Percentiles rank a stretch among this genome's conserved stretches.
These are phyloP conservation scores for Tetraneura akinire DNA, from an alignment of 1,140 invertebrate genomes.

Conservation along the genomic window DNA sequence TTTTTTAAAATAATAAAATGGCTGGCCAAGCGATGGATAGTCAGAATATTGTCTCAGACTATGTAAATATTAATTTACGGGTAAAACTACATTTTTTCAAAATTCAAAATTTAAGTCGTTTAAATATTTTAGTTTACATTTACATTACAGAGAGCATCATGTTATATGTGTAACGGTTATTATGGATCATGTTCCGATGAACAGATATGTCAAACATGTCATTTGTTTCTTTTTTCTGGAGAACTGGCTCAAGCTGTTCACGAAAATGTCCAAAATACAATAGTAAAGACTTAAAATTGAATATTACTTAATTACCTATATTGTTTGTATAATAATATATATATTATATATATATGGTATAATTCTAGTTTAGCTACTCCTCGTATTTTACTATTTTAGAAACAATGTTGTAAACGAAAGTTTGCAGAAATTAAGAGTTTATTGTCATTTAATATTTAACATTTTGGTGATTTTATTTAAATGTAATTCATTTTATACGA, in stretches of 20 bases:
- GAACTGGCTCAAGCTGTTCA: constrained; percentile 33
- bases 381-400: too few relatives aligned
- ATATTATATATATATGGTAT: too few relatives aligned
- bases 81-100: not conserved
- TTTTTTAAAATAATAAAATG: not conserved
- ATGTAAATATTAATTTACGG: constrained; percentile 11
- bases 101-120: not conserved
- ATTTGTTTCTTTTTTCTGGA: constrained; percentile 47
- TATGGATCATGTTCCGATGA: constrained; percentile 43
- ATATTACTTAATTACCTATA: too few relatives aligned
- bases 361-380: too few relatives aligned
- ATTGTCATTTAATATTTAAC: too few relatives aligned
- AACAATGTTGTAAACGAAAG: too few relatives aligned
- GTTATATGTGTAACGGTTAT: constrained; percentile 40
- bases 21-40: not conserved
- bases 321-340: too few relatives aligned
- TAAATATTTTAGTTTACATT: constrained; percentile 45
- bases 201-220: constrained; percentile 46
- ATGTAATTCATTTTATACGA: too few relatives aligned
- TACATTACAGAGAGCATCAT: constrained; percentile 51
- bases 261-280: constrained; percentile 33
- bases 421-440: too few relatives aligned
- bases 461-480: too few relatives aligned
- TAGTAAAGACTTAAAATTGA: not conserved
- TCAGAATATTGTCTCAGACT: not conserved